Evolutionary conservation across 1,140 invertebrate genomes (phyloP), one percentile per base, ranked within the genome.

Genomic region (Drosophila yakuba): DNA sequence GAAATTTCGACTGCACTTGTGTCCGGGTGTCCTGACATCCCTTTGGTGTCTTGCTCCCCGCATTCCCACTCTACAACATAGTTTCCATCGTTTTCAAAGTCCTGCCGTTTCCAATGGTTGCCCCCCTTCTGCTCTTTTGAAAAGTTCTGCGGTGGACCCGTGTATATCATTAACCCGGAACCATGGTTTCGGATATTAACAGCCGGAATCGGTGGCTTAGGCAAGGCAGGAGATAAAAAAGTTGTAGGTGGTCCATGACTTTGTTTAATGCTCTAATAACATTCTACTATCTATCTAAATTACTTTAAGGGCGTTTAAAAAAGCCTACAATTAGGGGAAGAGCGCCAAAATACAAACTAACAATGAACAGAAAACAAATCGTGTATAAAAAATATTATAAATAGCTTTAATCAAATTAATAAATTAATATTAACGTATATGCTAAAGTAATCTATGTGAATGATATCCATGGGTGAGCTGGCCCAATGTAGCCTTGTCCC

Each of bases 81-180:
- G 63, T 48, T 68, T 68, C 51, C 23, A 57, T 58, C 64, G 44
- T 59, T 43, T 41, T 38, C 6, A 59, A 14, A 12, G 35, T 64
- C 44, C 25, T 48, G 17, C 14, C 55, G 60, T 63, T 55, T 55
- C 60, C 51, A 63, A 45, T 62, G 60, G 60, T 62, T 62, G 59
- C 59, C 59, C 45, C 23, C 47, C 59, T n/a, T n/a, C n/a, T 20
- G 47, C 47, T 25, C 3, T 17, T 4, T 11, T 4, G 14, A 10
- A 10, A 50, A 28, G 14, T 7, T 5, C 55, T 41, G 15, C 15
- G 41, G 50, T 23, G 59, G 59, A 58, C 36, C 36, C 3, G 3
- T 55, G n/a, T 20, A 23, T 48, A 64, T 75, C 73, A 75, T 75
- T 75, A 7, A 75, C 45, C 12, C 52, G 2, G 12, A 51, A 51